These are phyloP conservation scores for Montifringilla adamsi DNA, from an alignment of 2,113 vertebrate species.

Conservation along the genomic window DNA sequence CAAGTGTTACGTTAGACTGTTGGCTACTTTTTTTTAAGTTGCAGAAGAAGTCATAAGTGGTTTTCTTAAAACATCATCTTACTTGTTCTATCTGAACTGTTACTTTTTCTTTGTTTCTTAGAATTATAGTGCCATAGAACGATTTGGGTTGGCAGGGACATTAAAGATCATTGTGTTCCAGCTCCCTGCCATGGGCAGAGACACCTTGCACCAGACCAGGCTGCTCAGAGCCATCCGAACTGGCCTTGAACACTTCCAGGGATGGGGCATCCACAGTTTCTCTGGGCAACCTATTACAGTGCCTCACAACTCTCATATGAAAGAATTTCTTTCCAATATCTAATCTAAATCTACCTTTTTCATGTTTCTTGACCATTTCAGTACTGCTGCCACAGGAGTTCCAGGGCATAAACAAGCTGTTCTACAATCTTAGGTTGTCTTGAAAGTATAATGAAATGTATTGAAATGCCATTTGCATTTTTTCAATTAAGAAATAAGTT, in stretches of 20 bases:
- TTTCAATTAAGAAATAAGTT: not conserved
- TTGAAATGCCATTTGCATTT: not conserved
- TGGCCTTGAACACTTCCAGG: not conserved
- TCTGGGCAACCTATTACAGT: not conserved
- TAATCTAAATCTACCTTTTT: not conserved
- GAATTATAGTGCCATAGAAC: not conserved
- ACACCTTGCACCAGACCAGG: not conserved
- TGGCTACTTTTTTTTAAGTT: not conserved
- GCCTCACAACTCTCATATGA: not conserved
- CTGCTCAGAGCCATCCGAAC: not conserved
- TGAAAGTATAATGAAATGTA: not conserved
- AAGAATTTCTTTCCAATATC: not conserved
- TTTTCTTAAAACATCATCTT: constrained; percentile 21
- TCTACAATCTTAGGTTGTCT: not conserved
- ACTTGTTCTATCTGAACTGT: not conserved
- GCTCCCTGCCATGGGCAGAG: not conserved
- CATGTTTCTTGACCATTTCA: not conserved
- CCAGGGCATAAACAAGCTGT: not conserved
- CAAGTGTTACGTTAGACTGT: constrained; percentile 14
- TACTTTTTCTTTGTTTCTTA: not conserved
- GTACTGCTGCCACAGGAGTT: not conserved
- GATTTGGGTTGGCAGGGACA: not conserved
- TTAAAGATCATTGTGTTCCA: not conserved
- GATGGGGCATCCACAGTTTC: not conserved
- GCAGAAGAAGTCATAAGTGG: not conserved